Evolutionary conservation across 37 sponge, comb jelly and placozoan genomes (phyloP), one percentile per base, ranked within the genome.

Genomic region (Theonella swinhoei): DNA sequence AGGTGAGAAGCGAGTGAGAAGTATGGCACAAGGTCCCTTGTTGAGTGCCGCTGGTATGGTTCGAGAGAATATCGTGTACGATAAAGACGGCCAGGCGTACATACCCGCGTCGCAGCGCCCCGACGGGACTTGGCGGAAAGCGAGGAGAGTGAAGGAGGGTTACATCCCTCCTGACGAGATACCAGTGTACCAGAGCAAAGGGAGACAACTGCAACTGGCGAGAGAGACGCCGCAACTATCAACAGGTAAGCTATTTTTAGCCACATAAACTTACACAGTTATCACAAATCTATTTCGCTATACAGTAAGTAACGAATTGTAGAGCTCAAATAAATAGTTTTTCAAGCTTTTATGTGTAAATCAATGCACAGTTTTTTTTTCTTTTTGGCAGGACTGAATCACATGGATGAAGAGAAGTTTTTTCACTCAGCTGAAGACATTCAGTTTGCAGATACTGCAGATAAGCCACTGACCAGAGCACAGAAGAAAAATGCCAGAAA

Each of bases 161-260:
- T 96, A 96, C 82, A 80, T 91, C 3, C 97, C 97, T 17, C 97
- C 70, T 41, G 97, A 96, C 3, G 97, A 96, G 76, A 85, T 94
- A 25, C 92, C 92, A 9, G 82, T 84, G 31, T 96, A 96, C 39
- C 84, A 92, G 74, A 83, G 78, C 28, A 89, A 83, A n/a, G 89
- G 79, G 8, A 89, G 77, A 36, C 34, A 35, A 41, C 24, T 63
- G 41, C 70, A 76, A 8, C 11, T 38, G n/a, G n/a, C n/a, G n/a
- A n/a, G n/a, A n/a, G n/a, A n/a, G n/a, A n/a, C n/a, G n/a, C n/a
- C n/a, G n/a, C n/a, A n/a, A n/a, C n/a, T n/a, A n/a, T n/a, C n/a
- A n/a, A n/a, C n/a, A n/a, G n/a, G n/a, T n/a, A n/a, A n/a, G n/a
- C n/a, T n/a, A n/a, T n/a, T n/a, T n/a, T n/a, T n/a, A n/a, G n/a